phyloP scores from a whole-genome alignment of 2,113 vertebrate species.

The Balaeniceps rex region DNA sequence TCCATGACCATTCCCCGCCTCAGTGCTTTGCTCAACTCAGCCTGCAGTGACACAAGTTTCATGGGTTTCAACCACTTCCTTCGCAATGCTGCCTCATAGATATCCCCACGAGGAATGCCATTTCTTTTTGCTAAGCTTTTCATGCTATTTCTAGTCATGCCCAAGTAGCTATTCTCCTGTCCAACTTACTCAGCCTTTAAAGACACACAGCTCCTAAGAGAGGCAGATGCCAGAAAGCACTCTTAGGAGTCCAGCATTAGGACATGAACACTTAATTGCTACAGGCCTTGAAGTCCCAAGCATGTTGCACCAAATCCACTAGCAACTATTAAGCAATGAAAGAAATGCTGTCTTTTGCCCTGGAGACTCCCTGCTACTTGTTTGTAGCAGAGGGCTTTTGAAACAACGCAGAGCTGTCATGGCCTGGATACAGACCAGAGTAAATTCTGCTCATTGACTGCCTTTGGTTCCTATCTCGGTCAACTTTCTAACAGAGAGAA shows the following conservation, averaged over 20 bases:
- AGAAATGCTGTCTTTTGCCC: background rate
- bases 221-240: background rate
- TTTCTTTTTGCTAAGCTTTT: constrained; percentile 15
- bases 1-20: background rate
- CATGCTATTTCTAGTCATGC: background rate
- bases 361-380: background rate
- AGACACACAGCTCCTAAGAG: background rate
- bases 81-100: background rate
- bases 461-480: background rate
- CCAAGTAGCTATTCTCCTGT: background rate
- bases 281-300: background rate
- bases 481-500: background rate
- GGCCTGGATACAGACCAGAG: background rate
- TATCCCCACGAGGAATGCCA: background rate
- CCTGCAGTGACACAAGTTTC: background rate
- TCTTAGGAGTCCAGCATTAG: background rate
- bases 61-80: constrained; percentile 46
- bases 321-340: background rate
- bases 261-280: background rate
- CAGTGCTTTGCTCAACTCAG: background rate
- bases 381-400: background rate
- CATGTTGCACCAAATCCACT: background rate
- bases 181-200: background rate
- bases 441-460: background rate
- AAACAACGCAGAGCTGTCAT: background rate